These are phyloP conservation scores for Leptogaster cylindrica DNA, from an alignment of 2,888 invertebrate species.

Conservation along the genomic window DNA sequence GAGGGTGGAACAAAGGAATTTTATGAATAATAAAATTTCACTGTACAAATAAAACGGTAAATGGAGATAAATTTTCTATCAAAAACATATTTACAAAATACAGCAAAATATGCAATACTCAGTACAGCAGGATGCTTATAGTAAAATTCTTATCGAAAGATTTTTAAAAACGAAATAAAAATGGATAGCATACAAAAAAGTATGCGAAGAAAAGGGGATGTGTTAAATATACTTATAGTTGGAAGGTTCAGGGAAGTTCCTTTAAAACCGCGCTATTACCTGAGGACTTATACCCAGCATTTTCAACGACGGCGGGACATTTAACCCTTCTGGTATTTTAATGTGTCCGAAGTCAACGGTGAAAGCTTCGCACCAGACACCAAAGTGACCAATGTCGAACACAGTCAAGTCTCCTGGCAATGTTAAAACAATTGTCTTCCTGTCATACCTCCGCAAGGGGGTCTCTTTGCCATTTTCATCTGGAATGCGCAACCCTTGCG, in stretches of 20 bases:
- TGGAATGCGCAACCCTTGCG: slow-evolving; percentile 83
- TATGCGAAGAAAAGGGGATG: slow-evolving; percentile 14
- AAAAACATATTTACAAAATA: slow-evolving; percentile 11
- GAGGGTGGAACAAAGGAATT: background rate
- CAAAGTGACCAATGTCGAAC: slow-evolving; percentile 91
- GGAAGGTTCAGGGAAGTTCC: background rate
- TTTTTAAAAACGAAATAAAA: slow-evolving; percentile 3
- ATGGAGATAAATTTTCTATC: slow-evolving; percentile 11
- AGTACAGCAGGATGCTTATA: slow-evolving; percentile 2
- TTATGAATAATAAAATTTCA: slow-evolving; percentile 13
- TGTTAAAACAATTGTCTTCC: slow-evolving; percentile 87
- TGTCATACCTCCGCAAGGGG: slow-evolving; percentile 80
- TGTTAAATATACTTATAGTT: slow-evolving; percentile 19
- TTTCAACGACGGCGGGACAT: slow-evolving; percentile 88
- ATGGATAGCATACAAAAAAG: slow-evolving; percentile 7
- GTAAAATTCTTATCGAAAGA: background rate
- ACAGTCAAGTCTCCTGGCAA: slow-evolving; percentile 88
- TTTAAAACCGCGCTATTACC: slow-evolving; percentile 67
- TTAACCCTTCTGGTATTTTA: slow-evolving; percentile 73
- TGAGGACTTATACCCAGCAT: slow-evolving; percentile 94
- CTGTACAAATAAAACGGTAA: slow-evolving; percentile 18
- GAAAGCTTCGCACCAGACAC: slow-evolving; percentile 92
- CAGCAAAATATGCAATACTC: slow-evolving; percentile 21
- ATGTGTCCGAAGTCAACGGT: slow-evolving; percentile 92
- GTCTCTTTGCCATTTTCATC: slow-evolving; percentile 88